Conservation (phyloP, 2,888 invertebrate genomes). For the Tinea pellionella region DNA sequence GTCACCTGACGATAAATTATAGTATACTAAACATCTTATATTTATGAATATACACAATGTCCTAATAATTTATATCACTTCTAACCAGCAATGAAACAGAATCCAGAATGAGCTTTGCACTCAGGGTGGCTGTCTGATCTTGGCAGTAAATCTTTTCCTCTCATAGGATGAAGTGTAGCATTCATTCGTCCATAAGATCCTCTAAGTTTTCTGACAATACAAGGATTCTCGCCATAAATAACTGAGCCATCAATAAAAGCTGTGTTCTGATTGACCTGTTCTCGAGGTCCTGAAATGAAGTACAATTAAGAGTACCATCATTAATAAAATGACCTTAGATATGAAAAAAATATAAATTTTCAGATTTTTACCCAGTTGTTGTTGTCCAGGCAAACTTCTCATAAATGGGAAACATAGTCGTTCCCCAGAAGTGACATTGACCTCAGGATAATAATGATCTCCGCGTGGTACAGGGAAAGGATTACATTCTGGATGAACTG, state of each 20-base stretch:
- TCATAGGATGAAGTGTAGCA: constrained; percentile 78
- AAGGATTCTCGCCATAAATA: constrained; percentile 90
- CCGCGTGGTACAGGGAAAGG: constrained; percentile 91
- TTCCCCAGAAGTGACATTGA: constrained; percentile 85
- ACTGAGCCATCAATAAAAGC: constrained; percentile 89
- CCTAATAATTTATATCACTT: too few species aligned
- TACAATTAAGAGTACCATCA: too few species aligned
- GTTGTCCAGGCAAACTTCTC: constrained; percentile 92
- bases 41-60: neutral
- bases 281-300: constrained; percentile 77
- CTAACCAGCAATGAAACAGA: constrained; percentile 86
- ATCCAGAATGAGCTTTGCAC: constrained; percentile 86
- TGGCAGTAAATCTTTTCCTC: constrained; percentile 84
- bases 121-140: constrained; percentile 84
- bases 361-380: constrained; percentile 72
- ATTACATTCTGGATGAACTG: constrained; percentile 93
- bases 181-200: constrained; percentile 86
- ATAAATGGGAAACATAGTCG: constrained; percentile 94
- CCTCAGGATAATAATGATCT: constrained; percentile 90
- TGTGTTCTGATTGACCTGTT: constrained; percentile 94
- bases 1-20: constrained; percentile 70
- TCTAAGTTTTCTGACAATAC: constrained; percentile 80
- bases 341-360: neutral
- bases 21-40: neutral
- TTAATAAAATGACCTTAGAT: neutral